phyloP scores from a whole-genome alignment of 1,140 invertebrate species.

The Procambarus clarkii region DNA sequence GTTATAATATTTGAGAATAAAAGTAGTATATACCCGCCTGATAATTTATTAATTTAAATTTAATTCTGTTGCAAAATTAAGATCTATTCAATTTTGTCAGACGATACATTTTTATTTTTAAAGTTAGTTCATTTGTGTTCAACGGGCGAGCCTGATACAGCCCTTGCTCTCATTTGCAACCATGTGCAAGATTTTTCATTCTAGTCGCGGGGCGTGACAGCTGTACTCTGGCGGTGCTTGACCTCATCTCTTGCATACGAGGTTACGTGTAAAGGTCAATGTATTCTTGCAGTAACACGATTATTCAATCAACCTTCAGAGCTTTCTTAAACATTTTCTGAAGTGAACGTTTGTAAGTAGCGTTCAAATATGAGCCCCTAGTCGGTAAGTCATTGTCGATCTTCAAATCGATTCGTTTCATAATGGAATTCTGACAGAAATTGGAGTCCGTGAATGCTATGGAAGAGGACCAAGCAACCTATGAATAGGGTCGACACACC shows the following conservation, averaged over 20 bases:
- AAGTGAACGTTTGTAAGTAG: too few species aligned
- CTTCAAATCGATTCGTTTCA: neutral
- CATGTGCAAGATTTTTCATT: neutral
- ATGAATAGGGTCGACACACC: conserved; percentile 1
- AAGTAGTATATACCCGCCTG: too few species aligned
- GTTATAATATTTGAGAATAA: too few species aligned
- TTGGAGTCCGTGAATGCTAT: neutral
- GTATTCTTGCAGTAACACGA: neutral
- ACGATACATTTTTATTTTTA: too few species aligned
- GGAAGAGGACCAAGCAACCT: neutral
- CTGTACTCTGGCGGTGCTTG: neutral
- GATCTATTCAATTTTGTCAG: too few species aligned
- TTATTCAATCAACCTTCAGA: too few species aligned
- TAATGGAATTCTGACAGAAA: neutral
- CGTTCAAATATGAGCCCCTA: too few species aligned
- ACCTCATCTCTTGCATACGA: conserved; percentile 7
- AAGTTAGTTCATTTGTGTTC: neutral
- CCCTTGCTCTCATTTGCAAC: neutral
- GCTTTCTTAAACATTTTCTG: too few species aligned
- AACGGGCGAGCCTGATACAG: too few species aligned
- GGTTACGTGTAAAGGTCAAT: neutral
- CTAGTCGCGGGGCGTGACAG: neutral
- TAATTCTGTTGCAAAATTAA: too few species aligned
- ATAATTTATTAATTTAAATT: too few species aligned
- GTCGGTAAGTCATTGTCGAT: neutral